Evolutionary conservation across 2,888 invertebrate genomes (phyloP).

Genomic region (Altica lythri): DNA sequence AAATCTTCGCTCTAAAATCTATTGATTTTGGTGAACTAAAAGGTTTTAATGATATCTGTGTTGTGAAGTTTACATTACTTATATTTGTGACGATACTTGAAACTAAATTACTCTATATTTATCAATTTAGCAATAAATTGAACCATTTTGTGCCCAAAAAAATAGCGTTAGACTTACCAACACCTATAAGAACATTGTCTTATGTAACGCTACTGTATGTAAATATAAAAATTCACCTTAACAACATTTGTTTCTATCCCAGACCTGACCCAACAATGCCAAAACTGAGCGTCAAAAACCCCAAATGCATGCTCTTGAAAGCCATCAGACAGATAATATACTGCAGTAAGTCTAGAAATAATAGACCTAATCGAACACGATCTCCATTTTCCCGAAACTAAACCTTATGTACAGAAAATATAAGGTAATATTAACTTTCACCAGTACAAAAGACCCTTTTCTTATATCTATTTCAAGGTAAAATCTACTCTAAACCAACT

Average conservation of each 20-base stretch:
- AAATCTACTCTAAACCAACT: neutral
- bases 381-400: constrained; percentile 19
- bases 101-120: too few species aligned
- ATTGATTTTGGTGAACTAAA: too few species aligned
- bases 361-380: constrained; percentile 30
- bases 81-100: too few species aligned
- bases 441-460: neutral
- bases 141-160: too few species aligned
- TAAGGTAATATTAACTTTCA: constrained; percentile 7
- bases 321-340: constrained; percentile 23
- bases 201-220: too few species aligned
- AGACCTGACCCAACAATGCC: constrained; percentile 19
- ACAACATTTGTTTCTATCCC: constrained; percentile 7
- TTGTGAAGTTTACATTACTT: too few species aligned
- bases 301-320: constrained; percentile 9
- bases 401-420: constrained; percentile 10
- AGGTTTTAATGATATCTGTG: too few species aligned
- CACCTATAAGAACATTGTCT: too few species aligned
- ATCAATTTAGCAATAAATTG: too few species aligned
- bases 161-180: too few species aligned
- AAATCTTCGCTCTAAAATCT: too few species aligned
- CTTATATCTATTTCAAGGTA: neutral
- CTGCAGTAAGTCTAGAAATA: constrained; percentile 22
- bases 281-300: constrained; percentile 15
- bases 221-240: too few species aligned